Evolutionary conservation across 1,140 invertebrate species (phyloP).

Genomic region (Stegodyphus mimosarum): DNA sequence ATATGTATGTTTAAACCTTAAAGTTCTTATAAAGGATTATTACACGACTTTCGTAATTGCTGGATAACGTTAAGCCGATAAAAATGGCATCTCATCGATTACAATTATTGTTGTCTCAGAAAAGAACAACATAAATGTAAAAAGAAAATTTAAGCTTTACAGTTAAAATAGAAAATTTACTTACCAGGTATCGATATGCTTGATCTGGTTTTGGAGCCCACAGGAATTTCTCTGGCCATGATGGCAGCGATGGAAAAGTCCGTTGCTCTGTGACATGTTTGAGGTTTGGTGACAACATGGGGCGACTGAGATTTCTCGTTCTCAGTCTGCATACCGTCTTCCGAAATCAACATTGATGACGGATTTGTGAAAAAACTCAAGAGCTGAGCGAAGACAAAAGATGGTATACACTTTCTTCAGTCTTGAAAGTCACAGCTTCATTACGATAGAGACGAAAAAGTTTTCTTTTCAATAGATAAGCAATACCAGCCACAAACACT

Average conservation of each 20-base stretch:
- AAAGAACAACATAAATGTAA: background rate
- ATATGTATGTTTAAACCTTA: too few species aligned
- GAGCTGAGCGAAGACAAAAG: too few species aligned
- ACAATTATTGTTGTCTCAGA: background rate
- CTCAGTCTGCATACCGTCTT: conserved; percentile 31
- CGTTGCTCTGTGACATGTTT: conserved; percentile 73
- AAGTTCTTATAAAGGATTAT: too few species aligned
- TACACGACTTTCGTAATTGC: too few species aligned
- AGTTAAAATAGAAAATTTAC: background rate
- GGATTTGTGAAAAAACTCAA: too few species aligned
- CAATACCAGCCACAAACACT: too few species aligned
- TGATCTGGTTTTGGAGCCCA: conserved; percentile 50
- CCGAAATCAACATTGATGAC: conserved; percentile 47
- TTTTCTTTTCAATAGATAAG: too few species aligned
- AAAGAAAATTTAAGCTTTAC: background rate
- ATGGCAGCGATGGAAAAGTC: conserved; percentile 95
- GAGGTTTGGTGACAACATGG: conserved; percentile 50
- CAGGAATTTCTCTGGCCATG: conserved; percentile 75
- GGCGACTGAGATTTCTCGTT: conserved; percentile 43
- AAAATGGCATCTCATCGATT: too few species aligned
- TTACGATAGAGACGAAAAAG: too few species aligned
- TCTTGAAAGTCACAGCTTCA: too few species aligned
- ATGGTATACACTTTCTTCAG: too few species aligned
- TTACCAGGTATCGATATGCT: background rate
- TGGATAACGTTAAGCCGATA: too few species aligned